Conservation (phyloP, 2,113 vertebrate species). For the Coregonus clupeaformis region DNA sequence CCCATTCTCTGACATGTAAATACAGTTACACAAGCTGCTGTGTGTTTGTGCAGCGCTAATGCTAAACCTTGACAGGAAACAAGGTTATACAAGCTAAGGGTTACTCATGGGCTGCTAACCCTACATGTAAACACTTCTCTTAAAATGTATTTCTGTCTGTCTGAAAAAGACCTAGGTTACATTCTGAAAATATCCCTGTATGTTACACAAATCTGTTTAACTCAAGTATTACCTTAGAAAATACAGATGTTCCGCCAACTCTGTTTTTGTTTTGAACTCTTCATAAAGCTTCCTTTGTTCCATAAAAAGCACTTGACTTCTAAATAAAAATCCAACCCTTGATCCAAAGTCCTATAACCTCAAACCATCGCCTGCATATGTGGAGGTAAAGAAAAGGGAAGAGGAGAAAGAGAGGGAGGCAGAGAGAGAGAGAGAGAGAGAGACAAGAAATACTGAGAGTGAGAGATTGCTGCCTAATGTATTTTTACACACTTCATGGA, state of each 20-base stretch:
- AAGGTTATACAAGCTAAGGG: conserved; percentile 10
- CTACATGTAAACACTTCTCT: conserved; percentile 1
- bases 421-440: no score
- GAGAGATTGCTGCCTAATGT: neutral
- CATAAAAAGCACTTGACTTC: neutral
- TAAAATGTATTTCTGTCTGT: neutral
- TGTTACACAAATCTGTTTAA: neutral
- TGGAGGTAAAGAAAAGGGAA: no score
- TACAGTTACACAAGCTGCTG: conserved; percentile 8
- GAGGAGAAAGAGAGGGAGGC: no score
- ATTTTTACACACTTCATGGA: neutral
- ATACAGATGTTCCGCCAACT: no score
- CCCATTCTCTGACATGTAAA: conserved; percentile 1
- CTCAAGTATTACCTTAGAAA: no score
- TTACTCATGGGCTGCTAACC: neutral
- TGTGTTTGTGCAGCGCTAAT: neutral
- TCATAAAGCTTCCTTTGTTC: neutral
- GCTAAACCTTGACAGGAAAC: conserved; percentile 22
- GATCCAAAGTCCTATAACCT: neutral
- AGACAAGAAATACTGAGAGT: neutral
- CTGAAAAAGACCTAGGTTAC: neutral
- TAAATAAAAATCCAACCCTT: neutral
- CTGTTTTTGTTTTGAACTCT: neutral
- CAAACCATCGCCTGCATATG: no score
- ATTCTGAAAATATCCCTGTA: neutral